These are phyloP conservation scores for Lysiphlebus fabarum DNA, from an alignment of 1,140 invertebrate genomes.

Conservation along the genomic window DNA sequence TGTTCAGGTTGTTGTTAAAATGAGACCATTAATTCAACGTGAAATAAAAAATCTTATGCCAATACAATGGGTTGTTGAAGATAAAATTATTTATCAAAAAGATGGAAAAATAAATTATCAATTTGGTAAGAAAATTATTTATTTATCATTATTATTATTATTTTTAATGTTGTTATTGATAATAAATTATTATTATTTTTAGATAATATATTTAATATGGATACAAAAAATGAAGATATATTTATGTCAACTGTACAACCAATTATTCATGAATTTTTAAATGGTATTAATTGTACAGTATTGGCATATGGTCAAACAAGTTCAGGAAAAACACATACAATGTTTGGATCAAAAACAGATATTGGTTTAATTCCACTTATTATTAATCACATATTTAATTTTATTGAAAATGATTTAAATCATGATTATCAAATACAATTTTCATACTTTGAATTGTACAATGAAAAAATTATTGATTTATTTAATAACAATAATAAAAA, in stretches of 20 bases:
- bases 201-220: conserved; percentile 71
- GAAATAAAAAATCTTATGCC: conserved; percentile 61
- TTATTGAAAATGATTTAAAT: conserved; percentile 62
- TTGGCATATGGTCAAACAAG: conserved; percentile 64
- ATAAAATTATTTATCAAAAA: conserved; percentile 59
- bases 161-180: too few relatives aligned
- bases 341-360: conserved; percentile 67
- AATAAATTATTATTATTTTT: conserved; percentile 27
- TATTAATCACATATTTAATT: conserved; percentile 68
- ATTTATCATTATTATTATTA: background rate
- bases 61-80: conserved; percentile 63
- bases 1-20: conserved; percentile 72
- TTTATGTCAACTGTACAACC: conserved; percentile 69
- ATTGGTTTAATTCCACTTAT: conserved; percentile 74
- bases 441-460: conserved; percentile 80
- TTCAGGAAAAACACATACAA: conserved; percentile 72
- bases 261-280: conserved; percentile 68
- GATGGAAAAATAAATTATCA: conserved; percentile 49
- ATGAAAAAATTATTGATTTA: conserved; percentile 74
- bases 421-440: conserved; percentile 68
- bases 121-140: conserved; percentile 39
- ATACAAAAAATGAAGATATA: conserved; percentile 61
- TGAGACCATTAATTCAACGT: conserved; percentile 65
- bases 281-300: conserved; percentile 70
- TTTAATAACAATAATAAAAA: conserved; percentile 58